Percentiles rank a stretch among this genome's conserved stretches.
Evolutionary conservation across 2,797 vertebrate genomes (phyloP).

Genomic region (Epinephelus malabaricus): DNA sequence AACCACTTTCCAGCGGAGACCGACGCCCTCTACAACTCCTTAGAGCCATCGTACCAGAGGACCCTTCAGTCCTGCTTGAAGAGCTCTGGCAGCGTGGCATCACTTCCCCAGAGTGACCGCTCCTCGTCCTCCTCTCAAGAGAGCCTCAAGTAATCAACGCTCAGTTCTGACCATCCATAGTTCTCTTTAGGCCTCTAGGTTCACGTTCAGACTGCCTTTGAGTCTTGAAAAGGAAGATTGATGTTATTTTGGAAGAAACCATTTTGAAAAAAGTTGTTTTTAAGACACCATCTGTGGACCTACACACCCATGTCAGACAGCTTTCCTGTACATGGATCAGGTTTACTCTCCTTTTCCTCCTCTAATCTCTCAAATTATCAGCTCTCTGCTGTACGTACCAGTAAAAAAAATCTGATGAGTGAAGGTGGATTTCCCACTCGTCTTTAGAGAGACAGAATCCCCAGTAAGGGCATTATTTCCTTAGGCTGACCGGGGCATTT

Average conservation of each 20-base stretch:
- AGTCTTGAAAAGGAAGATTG: neutral
- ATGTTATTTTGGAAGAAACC: neutral
- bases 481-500: neutral
- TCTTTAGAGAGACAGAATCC: neutral
- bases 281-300: neutral
- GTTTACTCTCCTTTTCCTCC: neutral
- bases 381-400: neutral
- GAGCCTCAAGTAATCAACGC: constrained; percentile 93
- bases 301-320: neutral
- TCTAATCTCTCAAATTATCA: neutral
- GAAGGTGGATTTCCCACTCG: neutral
- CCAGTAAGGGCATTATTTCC: neutral
- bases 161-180: neutral
- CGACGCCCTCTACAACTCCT: constrained; percentile 93
- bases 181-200: constrained; percentile 1
- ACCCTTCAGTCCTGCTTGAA: constrained; percentile 94
- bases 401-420: neutral
- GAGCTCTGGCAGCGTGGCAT: constrained; percentile 95
- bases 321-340: neutral
- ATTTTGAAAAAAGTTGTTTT: neutral
- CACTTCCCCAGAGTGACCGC: constrained; percentile 96
- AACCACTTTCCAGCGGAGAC: constrained; percentile 94
- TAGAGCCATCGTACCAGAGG: constrained; percentile 95
- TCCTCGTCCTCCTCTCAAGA: constrained; percentile 99
- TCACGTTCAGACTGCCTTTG: neutral